A percentile compares a stretch with the other conserved stretches of the same genome.
Evolutionary conservation across 2,888 invertebrate species (phyloP).

Genomic region (Lamproptera curius): DNA sequence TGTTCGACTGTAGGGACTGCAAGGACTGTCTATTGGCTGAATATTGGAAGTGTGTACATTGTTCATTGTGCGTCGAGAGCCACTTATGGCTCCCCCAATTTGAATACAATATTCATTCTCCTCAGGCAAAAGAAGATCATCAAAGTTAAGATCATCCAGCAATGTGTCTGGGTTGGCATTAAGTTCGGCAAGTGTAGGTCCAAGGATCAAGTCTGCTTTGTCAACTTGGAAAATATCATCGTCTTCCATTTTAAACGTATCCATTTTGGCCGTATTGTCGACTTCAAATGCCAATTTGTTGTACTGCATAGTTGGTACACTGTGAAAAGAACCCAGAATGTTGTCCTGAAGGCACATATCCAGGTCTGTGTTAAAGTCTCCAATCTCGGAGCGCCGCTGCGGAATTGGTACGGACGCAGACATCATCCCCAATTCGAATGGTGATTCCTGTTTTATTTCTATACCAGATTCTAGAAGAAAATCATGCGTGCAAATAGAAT

Average conservation of each 20-base stretch:
- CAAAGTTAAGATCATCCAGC: conserved; percentile 90
- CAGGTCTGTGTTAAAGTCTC: conserved; percentile 76
- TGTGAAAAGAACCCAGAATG: conserved; percentile 57
- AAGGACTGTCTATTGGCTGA: conserved; percentile 61
- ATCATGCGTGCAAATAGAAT: conserved; percentile 80
- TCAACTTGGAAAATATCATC: conserved; percentile 94
- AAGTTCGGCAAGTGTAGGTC: conserved; percentile 90
- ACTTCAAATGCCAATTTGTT: conserved; percentile 60
- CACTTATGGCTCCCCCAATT: conserved; percentile 70
- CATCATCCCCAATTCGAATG: conserved; percentile 63
- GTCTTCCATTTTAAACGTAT: conserved; percentile 88
- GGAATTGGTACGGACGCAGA: conserved; percentile 83
- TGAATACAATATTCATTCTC: conserved; percentile 79
- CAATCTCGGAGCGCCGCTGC: conserved; percentile 63
- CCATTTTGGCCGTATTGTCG: conserved; percentile 69
- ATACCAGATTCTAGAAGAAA: conserved; percentile 80
- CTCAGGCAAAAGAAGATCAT: conserved; percentile 87
- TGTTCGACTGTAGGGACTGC: conserved; percentile 70
- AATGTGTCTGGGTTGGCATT: conserved; percentile 91
- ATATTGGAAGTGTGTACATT: conserved; percentile 42
- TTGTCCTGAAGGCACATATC: conserved; percentile 77
- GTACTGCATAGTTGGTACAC: conserved; percentile 58
- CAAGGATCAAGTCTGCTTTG: conserved; percentile 90
- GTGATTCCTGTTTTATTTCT: conserved; percentile 81
- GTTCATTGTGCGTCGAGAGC: conserved; percentile 44